Conservation (phyloP, 2,113 vertebrate genomes). For the Peromyscus maniculatus region DNA sequence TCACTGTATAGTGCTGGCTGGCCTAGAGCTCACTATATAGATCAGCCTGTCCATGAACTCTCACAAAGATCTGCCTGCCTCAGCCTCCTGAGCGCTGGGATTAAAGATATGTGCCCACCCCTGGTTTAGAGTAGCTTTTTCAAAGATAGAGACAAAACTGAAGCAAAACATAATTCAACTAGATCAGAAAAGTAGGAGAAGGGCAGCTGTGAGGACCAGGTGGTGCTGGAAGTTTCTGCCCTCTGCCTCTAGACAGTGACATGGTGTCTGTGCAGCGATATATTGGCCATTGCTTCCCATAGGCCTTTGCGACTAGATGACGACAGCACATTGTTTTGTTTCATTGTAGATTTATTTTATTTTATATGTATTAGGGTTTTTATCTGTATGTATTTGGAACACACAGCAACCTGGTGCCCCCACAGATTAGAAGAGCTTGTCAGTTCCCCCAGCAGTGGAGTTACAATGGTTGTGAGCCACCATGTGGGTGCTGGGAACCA, state of each 20-base stretch:
- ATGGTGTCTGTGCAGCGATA: neutral
- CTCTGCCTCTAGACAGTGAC: neutral
- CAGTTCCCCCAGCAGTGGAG: neutral
- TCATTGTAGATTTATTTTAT: neutral
- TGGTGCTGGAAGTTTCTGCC: neutral
- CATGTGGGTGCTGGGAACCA: neutral
- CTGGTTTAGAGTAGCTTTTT: neutral
- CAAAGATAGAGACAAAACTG: conserved; percentile 14
- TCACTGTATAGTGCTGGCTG: neutral
- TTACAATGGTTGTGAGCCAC: neutral
- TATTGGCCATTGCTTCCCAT: neutral
- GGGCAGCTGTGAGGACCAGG: neutral
- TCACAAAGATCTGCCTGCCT: neutral
- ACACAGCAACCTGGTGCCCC: neutral
- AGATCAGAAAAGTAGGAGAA: neutral
- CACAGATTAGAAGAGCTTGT: neutral
- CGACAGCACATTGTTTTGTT: neutral
- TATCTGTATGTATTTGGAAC: neutral
- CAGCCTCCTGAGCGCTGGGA: neutral
- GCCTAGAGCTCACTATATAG: neutral
- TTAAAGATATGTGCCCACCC: neutral
- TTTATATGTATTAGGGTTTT: neutral
- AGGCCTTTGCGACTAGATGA: neutral
- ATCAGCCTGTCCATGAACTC: neutral
- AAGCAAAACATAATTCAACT: neutral